Evolutionary conservation across 2,888 invertebrate genomes (phyloP).

Genomic region (Nomada goodeniana): DNA sequence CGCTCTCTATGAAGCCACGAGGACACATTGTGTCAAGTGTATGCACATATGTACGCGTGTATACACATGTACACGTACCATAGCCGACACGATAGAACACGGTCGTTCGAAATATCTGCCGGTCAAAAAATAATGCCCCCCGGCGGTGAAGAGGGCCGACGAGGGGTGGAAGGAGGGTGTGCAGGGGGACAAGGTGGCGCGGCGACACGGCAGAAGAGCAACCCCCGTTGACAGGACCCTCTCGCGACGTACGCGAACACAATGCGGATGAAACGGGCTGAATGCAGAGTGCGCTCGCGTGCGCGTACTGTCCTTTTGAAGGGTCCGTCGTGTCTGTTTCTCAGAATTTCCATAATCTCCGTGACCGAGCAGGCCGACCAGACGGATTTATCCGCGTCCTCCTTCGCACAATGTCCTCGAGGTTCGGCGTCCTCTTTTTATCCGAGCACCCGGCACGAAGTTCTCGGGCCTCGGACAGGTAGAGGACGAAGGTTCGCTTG

Average conservation of each 20-base stretch:
- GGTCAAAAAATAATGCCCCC: constrained; percentile 45
- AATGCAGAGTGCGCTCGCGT: constrained; percentile 36
- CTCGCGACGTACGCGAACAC: constrained; percentile 61
- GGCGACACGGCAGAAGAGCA: constrained; percentile 37
- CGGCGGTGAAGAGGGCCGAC: constrained; percentile 4
- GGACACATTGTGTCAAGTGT: constrained; percentile 3
- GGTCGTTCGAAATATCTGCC: constrained; percentile 2
- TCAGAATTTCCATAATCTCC: constrained; percentile 78
- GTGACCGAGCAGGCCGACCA: constrained; percentile 38
- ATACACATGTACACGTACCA: background rate
- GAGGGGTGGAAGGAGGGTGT: constrained; percentile 5
- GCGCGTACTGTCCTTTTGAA: constrained; percentile 50
- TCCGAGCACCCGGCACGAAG: background rate
- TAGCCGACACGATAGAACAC: background rate
- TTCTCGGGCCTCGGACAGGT: background rate
- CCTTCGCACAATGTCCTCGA: constrained; percentile 50
- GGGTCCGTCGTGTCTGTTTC: constrained; percentile 62
- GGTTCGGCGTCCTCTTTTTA: constrained; percentile 22
- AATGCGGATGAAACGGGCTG: constrained; percentile 28
- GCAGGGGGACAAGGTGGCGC: constrained; percentile 50
- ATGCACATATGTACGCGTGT: background rate
- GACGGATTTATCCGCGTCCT: constrained; percentile 65
- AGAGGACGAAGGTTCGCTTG: constrained; percentile 4
- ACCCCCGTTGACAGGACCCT: constrained; percentile 62
- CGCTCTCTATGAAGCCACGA: background rate